These are phyloP conservation scores for Tinamus major DNA, from an alignment of 2,797 vertebrate genomes.

Conservation along the genomic window DNA sequence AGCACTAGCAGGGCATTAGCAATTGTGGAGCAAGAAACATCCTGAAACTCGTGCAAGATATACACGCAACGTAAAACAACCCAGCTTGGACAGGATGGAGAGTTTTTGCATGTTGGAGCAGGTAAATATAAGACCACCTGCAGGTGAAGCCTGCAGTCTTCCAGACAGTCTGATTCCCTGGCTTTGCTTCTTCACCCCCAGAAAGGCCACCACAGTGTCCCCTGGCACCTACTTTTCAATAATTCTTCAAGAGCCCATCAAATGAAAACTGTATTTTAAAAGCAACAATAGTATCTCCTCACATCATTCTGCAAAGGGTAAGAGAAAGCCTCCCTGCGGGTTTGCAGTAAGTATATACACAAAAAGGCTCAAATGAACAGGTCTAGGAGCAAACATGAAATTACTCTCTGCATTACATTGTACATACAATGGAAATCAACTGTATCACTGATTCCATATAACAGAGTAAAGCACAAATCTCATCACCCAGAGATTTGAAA, in stretches of 20 bases:
- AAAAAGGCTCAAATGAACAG: not conserved
- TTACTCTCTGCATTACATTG: not conserved
- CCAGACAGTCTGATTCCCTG: not conserved
- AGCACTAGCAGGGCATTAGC: not conserved
- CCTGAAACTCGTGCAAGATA: not conserved
- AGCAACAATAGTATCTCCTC: not conserved
- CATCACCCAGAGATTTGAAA: not conserved
- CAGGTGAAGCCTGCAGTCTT: rapidly evolving
- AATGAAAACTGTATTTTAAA: not conserved
- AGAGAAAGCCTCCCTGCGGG: not conserved
- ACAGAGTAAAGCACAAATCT: not conserved
- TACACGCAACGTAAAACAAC: rapidly evolving
- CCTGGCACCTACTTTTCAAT: not conserved
- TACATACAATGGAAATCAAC: not conserved
- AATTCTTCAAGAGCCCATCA: not conserved
- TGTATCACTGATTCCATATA: not conserved
- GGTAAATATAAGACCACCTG: not conserved
- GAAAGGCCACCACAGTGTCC: not conserved
- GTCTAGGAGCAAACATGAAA: not conserved
- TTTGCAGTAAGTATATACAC: not conserved
- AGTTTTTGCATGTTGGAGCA: not conserved
- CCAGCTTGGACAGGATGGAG: not conserved
- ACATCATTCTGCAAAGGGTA: not conserved
- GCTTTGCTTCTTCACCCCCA: not conserved
- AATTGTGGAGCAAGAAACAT: not conserved